These are phyloP conservation scores for Macropus fuliginosus DNA, from an alignment of 2,797 vertebrate species.

Conservation along the genomic window DNA sequence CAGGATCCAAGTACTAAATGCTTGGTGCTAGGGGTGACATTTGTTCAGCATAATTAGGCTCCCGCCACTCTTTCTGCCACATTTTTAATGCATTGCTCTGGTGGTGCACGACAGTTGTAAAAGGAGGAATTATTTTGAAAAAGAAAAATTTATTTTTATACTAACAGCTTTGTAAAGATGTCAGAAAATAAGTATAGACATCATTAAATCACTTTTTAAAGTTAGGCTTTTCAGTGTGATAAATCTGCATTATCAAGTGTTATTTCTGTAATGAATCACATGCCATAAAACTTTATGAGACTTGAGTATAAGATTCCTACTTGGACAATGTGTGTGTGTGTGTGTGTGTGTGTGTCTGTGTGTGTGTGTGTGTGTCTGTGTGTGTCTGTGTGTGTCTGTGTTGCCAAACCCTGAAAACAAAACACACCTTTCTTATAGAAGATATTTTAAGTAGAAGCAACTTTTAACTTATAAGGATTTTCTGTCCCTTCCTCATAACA, in stretches of 20 bases:
- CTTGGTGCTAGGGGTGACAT: neutral
- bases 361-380: slow-evolving; percentile 17
- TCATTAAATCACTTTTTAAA: slow-evolving; percentile 79
- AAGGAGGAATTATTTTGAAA: slow-evolving; percentile 63
- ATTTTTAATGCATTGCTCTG: slow-evolving; percentile 44
- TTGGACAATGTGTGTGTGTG: slow-evolving; percentile 39
- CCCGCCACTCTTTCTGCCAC: neutral
- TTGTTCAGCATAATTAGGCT: neutral
- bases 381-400: neutral
- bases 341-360: slow-evolving; percentile 7
- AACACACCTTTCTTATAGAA: slow-evolving; percentile 4
- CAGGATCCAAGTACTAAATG: neutral
- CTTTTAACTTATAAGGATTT: neutral
- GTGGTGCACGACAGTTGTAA: slow-evolving; percentile 43
- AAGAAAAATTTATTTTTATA: slow-evolving; percentile 71
- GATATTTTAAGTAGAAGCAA: slow-evolving; percentile 52
- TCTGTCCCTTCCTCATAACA: slow-evolving; percentile 41
- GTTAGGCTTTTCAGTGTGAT: slow-evolving; percentile 69
- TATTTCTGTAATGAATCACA: slow-evolving; percentile 75
- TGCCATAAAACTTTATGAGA: slow-evolving; percentile 67
- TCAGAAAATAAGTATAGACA: slow-evolving; percentile 68
- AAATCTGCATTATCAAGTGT: slow-evolving; percentile 79
- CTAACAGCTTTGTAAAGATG: slow-evolving; percentile 77
- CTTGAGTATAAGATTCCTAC: slow-evolving; percentile 64
- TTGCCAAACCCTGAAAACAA: slow-evolving; percentile 51